A percentile compares a stretch with the other conserved stretches of the same genome.
These are phyloP conservation scores for Himalopsyche kuldschensis DNA, from an alignment of 2,888 invertebrate genomes.

Conservation along the genomic window DNA sequence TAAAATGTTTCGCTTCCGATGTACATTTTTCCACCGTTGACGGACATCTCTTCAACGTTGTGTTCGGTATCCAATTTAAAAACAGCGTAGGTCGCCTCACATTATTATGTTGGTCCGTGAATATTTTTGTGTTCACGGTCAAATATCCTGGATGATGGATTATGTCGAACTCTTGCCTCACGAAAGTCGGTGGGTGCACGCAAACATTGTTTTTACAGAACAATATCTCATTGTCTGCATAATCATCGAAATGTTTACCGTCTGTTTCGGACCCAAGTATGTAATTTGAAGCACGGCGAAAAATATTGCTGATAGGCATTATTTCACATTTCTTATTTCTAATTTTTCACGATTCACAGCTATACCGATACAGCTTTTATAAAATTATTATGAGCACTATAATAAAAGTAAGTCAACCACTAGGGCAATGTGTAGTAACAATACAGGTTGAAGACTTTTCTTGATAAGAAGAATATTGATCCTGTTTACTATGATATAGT, in stretches of 20 bases:
- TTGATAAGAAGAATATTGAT: constrained; percentile 30
- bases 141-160: constrained; percentile 91
- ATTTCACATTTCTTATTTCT: constrained; percentile 38
- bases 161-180: constrained; percentile 79
- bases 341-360: not conserved
- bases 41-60: constrained; percentile 83
- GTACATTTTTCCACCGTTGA: constrained; percentile 67
- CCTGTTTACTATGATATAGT: constrained; percentile 14
- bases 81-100: constrained; percentile 79
- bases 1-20: not conserved
- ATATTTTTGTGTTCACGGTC: constrained; percentile 83
- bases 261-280: constrained; percentile 71
- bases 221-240: constrained; percentile 82
- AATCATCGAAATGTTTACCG: constrained; percentile 63
- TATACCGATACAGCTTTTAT: not conserved
- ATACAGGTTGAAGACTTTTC: constrained; percentile 17
- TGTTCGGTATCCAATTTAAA: constrained; percentile 94
- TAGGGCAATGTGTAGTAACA: constrained; percentile 1
- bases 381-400: not conserved
- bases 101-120: constrained; percentile 75
- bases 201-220: constrained; percentile 97
- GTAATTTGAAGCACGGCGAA: constrained; percentile 78
- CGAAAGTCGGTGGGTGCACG: constrained; percentile 88
- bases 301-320: constrained; percentile 78
- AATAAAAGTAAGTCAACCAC: not conserved